Evolutionary conservation across 2,888 invertebrate species (phyloP).

Genomic region (Tupiocoris notatus): DNA sequence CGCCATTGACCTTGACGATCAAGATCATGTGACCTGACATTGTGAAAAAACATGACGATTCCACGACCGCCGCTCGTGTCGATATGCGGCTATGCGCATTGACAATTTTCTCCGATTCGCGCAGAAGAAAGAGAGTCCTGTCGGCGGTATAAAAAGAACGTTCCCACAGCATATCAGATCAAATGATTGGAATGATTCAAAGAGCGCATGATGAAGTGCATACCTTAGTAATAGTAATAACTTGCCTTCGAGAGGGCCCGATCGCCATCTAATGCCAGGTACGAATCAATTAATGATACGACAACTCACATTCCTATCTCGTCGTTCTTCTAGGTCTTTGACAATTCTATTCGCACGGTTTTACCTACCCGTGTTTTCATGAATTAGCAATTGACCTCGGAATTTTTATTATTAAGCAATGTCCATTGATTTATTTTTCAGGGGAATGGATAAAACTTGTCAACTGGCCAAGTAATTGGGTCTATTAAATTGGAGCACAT

Average conservation of each 20-base stretch:
- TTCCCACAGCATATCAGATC: conserved; percentile 3
- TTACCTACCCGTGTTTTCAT: not conserved
- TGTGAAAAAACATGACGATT: not conserved
- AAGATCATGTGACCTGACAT: not conserved
- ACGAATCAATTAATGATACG: not conserved
- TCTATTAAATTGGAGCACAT: too few relatives aligned
- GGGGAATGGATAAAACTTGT: too few relatives aligned
- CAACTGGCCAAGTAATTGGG: too few relatives aligned
- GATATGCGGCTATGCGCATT: not conserved
- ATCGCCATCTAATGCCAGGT: not conserved
- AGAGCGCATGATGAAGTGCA: not conserved
- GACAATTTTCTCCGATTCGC: not conserved
- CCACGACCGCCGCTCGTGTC: not conserved
- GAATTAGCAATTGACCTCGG: too few relatives aligned
- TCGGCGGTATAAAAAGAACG: not conserved
- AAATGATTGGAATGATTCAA: conserved; percentile 14
- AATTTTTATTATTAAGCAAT: too few relatives aligned
- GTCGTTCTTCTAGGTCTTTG: not conserved
- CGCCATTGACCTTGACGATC: not conserved
- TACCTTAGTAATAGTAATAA: not conserved
- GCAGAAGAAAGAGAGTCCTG: not conserved
- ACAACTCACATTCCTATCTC: not conserved
- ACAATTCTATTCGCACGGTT: not conserved
- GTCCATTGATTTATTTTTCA: too few relatives aligned
- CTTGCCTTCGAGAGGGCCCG: not conserved